Evolutionary conservation across 2,888 invertebrate species (phyloP).

Genomic region (Theretra japonica): DNA sequence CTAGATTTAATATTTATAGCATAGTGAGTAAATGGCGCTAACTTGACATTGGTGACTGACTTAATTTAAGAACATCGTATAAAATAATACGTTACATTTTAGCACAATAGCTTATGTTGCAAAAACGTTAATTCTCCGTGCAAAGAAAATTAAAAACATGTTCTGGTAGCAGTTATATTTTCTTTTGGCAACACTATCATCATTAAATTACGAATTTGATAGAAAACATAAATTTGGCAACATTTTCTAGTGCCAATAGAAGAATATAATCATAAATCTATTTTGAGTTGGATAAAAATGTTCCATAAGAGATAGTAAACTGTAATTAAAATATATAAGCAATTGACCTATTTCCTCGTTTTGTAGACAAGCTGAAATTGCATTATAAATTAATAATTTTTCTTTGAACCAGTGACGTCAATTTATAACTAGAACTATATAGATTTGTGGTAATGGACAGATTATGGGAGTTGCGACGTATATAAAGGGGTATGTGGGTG

Average conservation of each 20-base stretch:
- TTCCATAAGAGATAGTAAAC: no score
- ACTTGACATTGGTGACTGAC: neutral
- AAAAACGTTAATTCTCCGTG: neutral
- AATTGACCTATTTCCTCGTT: no score
- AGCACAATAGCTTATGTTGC: neutral
- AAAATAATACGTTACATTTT: neutral
- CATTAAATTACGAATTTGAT: neutral
- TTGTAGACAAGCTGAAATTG: no score
- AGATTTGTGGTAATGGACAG: no score
- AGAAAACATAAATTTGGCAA: conserved; percentile 1
- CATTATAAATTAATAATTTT: no score
- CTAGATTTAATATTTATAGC: neutral
- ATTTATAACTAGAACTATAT: no score
- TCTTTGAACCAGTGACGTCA: no score
- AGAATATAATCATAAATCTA: no score
- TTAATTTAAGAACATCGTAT: neutral
- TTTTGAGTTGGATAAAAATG: no score
- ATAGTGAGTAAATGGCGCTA: neutral
- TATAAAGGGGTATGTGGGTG: neutral
- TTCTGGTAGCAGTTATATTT: neutral
- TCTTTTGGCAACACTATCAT: neutral
- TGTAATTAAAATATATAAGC: no score
- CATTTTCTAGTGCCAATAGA: neutral
- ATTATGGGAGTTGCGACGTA: neutral
- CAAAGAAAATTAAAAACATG: no score